Conservation (phyloP, 1,140 invertebrate species). For the Atopsyche davidsoni region DNA sequence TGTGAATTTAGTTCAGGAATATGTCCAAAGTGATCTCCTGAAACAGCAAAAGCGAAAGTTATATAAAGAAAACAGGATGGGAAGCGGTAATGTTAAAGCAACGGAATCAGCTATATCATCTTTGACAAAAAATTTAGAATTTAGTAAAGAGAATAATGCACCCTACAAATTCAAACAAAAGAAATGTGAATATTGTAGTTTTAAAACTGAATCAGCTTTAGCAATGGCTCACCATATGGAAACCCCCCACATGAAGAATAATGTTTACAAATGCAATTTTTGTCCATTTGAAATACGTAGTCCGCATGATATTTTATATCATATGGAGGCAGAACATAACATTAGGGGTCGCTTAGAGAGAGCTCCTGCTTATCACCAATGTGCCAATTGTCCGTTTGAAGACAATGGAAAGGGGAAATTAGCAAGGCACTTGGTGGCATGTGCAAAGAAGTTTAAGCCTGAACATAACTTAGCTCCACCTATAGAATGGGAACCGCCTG, state of each 20-base stretch:
- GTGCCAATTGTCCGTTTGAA: slow-evolving; percentile 90
- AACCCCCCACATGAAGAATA: slow-evolving; percentile 86
- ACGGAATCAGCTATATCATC: slow-evolving; percentile 74
- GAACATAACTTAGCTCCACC: slow-evolving; percentile 79
- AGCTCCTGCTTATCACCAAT: slow-evolving; percentile 83
- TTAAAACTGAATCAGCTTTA: slow-evolving; percentile 83
- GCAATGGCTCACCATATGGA: slow-evolving; percentile 87
- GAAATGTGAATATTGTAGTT: slow-evolving; percentile 87
- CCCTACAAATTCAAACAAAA: slow-evolving; percentile 73
- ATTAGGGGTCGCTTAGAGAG: slow-evolving; percentile 75
- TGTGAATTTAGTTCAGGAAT: slow-evolving; percentile 85
- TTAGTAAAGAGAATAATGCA: slow-evolving; percentile 84
- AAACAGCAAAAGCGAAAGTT: slow-evolving; percentile 79
- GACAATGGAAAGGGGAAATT: slow-evolving; percentile 92
- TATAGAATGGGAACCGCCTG: slow-evolving; percentile 85
- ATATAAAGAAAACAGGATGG: slow-evolving; percentile 52
- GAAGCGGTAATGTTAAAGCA: slow-evolving; percentile 56
- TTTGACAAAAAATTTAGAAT: slow-evolving; percentile 75
- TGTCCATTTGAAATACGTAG: slow-evolving; percentile 77
- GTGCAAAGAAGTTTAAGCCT: slow-evolving; percentile 84
- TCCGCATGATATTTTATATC: slow-evolving; percentile 82
- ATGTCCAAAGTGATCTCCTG: slow-evolving; percentile 84
- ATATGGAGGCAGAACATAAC: slow-evolving; percentile 87
- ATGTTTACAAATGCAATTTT: slow-evolving; percentile 82
- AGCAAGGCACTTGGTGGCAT: slow-evolving; percentile 80